phyloP scores from a whole-genome alignment of 2,888 invertebrate genomes.

The Baronia brevicornis region DNA sequence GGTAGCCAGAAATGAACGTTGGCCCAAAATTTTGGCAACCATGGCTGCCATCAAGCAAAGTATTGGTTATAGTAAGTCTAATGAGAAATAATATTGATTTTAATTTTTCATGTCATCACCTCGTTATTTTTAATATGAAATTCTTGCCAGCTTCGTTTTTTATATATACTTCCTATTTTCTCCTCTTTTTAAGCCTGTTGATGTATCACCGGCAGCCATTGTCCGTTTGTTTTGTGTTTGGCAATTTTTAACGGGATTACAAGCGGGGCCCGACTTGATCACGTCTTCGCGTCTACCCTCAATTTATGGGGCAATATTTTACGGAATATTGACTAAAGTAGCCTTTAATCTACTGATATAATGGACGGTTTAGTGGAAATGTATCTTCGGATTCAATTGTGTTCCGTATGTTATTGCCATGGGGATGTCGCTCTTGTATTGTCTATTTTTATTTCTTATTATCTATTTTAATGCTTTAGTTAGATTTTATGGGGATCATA shows the following conservation, averaged over 20 bases:
- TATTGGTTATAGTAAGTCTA: too few species aligned
- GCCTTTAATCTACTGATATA: constrained; percentile 73
- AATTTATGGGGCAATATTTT: constrained; percentile 73
- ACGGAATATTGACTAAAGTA: constrained; percentile 74
- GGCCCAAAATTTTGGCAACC: too few species aligned
- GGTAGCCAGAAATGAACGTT: too few species aligned
- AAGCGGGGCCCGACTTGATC: constrained; percentile 50
- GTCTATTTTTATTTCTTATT: constrained; percentile 35
- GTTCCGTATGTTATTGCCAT: constrained; percentile 53
- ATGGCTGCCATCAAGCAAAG: too few species aligned
- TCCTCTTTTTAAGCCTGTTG: constrained; percentile 58
- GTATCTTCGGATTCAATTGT: constrained; percentile 51
- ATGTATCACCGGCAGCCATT: constrained; percentile 57
- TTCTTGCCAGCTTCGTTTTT: neutral
- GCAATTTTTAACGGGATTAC: constrained; percentile 74
- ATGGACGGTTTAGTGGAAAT: constrained; percentile 49
- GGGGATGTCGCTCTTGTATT: constrained; percentile 37
- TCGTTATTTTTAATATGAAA: too few species aligned
- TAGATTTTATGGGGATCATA: too few species aligned
- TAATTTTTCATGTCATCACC: too few species aligned
- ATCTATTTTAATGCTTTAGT: too few species aligned
- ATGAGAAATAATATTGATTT: too few species aligned
- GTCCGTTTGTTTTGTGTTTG: constrained; percentile 69
- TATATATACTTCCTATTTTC: constrained; percentile 37
- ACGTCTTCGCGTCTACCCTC: constrained; percentile 62